Base-by-base conservation (phyloP, 30 jellyfish, hydroid and myxozoan species). In the Phacellophora camtschatica region DNA sequence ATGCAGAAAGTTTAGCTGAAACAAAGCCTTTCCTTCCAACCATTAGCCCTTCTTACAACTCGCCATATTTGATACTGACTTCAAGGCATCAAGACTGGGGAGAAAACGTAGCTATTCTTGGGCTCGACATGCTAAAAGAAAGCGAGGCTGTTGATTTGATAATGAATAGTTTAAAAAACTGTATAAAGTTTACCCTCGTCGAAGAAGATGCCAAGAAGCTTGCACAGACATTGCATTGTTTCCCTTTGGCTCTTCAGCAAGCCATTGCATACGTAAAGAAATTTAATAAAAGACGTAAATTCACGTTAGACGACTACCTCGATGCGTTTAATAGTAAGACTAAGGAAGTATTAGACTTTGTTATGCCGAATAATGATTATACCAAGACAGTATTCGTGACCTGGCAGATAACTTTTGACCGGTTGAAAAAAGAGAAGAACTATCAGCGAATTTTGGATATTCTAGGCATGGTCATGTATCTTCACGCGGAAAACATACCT, bases 161-260 rank as follows among this genome's bases (percentile, higher is more conserved):
- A 1, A 27, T 28, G 71, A 34, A 63, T 18, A 16, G 63, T 30
- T 41, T 84, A 28, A 29, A 29, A 58, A 32, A 25, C 57, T 5
- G 19, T 33, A 37, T 11, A 4, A 19, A 27, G 24, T 16, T 20
- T 43, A 36, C 10, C 22, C 11, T 76, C 25, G 39, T 7, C n/a
- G 43, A 12, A 42, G 53, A 39, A 19, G 95, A 83, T 5, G 81
- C 85, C 6, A 31, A 63, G 22, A 23, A 56, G 50, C 67, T 84
- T 16, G 76, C 85, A 5, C 27, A 20, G 3, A 46, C 25, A 46
- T 49, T 74, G 74, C 84, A 73, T 5, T 71, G 83, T 42, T 69
- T 71, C 11, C 95, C 95, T 1, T 81, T 84, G 0, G 95, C 95
- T 9, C 42, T 84, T 32, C 95, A 84, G 36, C 95, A 84, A 39